A percentile compares a stretch with the other conserved stretches of the same genome.
These are phyloP conservation scores for Lucilia cuprina DNA, from an alignment of 1,140 invertebrate genomes.

Conservation along the genomic window DNA sequence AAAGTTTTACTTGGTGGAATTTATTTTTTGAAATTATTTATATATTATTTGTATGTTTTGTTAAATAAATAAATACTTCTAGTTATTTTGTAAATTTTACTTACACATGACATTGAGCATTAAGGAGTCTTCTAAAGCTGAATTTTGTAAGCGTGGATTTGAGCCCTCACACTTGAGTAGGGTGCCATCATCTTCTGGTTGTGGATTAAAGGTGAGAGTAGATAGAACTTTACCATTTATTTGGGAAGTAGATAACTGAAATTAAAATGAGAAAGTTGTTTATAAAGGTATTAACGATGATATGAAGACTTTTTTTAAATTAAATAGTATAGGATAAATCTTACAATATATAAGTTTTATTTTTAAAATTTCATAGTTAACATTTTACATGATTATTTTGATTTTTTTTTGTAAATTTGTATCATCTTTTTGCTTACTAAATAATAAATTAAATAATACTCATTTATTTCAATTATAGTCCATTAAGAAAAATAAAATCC, in stretches of 20 bases:
- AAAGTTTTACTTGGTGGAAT: conserved; percentile 17
- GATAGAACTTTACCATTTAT: conserved; percentile 78
- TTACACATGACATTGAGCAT: conserved; percentile 87
- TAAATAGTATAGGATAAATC: too few species aligned
- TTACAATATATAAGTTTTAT: too few species aligned
- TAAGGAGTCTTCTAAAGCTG: conserved; percentile 79
- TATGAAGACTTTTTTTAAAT: too few species aligned
- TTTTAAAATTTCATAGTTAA: too few species aligned
- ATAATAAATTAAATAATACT: too few species aligned
- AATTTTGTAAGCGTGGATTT: conserved; percentile 76
- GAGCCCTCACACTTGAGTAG: conserved; percentile 84
- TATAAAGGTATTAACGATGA: neutral
- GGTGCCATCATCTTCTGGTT: conserved; percentile 82
- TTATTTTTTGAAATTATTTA: neutral
- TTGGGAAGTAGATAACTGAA: conserved; percentile 69
- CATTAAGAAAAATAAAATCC: too few species aligned
- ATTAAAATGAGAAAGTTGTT: neutral
- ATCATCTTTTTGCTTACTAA: too few species aligned
- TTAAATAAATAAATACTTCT: neutral
- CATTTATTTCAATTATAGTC: too few species aligned
- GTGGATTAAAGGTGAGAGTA: conserved; percentile 78
- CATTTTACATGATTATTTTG: too few species aligned
- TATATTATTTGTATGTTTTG: neutral
- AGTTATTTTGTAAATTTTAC: conserved; percentile 60
- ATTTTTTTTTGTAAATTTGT: too few species aligned